Percentiles rank a stretch among this genome's conserved stretches.
Conservation (phyloP, 2,113 vertebrate genomes). For the Numida meleagris region DNA sequence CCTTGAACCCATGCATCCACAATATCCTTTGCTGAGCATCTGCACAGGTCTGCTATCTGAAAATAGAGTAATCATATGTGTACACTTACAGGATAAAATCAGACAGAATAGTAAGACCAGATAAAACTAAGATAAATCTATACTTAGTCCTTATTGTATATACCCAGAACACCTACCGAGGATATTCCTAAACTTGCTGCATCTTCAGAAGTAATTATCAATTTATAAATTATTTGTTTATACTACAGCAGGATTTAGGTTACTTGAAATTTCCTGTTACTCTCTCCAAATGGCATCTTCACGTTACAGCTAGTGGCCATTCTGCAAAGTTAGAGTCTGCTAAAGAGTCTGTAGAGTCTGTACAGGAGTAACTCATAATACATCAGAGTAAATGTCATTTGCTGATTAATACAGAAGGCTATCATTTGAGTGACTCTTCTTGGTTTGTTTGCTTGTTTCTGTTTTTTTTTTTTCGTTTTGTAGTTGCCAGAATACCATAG, state of each 20-base stretch:
- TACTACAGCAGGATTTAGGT: neutral
- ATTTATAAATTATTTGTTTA: neutral
- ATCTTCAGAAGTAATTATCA: neutral
- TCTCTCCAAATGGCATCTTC: neutral
- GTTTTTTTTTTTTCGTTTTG: neutral
- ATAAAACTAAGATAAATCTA: neutral
- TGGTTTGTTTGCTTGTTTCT: neutral
- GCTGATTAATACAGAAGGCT: neutral
- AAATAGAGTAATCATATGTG: neutral
- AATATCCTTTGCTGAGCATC: neutral
- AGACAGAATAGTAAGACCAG: neutral
- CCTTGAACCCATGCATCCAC: neutral
- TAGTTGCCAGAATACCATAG: neutral
- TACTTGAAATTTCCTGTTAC: neutral
- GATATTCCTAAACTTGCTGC: neutral
- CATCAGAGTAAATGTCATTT: neutral
- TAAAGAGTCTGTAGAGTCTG: neutral
- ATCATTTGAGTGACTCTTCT: fast-evolving
- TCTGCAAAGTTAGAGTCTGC: neutral
- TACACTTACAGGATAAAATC: too few species aligned
- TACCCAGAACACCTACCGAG: neutral
- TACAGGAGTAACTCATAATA: neutral
- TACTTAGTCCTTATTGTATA: neutral
- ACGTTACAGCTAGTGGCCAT: neutral
- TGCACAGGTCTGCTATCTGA: neutral